Percentiles rank a stretch among this genome's conserved stretches.
These are phyloP conservation scores for Drosophila leonis DNA, from an alignment of 2,888 invertebrate genomes.

Conservation along the genomic window DNA sequence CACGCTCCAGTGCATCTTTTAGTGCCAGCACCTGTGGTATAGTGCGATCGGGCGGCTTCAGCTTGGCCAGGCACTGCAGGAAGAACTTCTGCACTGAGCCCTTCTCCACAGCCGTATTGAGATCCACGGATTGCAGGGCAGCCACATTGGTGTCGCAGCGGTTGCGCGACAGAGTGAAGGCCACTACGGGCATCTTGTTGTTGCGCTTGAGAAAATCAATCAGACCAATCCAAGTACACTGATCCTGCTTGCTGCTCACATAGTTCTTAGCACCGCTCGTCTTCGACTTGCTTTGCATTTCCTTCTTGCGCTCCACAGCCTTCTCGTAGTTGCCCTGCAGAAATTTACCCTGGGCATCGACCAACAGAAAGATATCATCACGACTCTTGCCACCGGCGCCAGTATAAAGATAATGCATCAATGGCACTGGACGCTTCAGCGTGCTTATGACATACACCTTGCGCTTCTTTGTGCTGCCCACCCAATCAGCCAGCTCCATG, in stretches of 20 bases:
- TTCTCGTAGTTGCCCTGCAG: slow-evolving; percentile 88
- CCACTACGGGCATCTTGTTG: slow-evolving; percentile 96
- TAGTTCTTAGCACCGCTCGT: slow-evolving; percentile 44
- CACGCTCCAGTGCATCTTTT: slow-evolving; percentile 90
- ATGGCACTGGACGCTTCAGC: slow-evolving; percentile 95
- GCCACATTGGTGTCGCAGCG: slow-evolving; percentile 87
- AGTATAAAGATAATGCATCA: slow-evolving; percentile 97
- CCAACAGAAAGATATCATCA: slow-evolving; percentile 91
- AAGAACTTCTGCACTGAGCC: slow-evolving; percentile 94
- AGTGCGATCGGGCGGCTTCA: slow-evolving; percentile 94
- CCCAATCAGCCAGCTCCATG: slow-evolving; percentile 97
- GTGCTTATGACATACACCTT: slow-evolving; percentile 98
- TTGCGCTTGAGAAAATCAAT: slow-evolving; percentile 93
- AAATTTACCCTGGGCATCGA: slow-evolving; percentile 91
- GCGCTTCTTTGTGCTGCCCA: slow-evolving; percentile 93
- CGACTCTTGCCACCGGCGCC: slow-evolving; percentile 89
- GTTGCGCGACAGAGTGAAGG: slow-evolving; percentile 94
- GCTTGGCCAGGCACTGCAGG: slow-evolving; percentile 91
- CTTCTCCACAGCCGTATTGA: slow-evolving; percentile 94
- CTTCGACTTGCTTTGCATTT: slow-evolving; percentile 75
- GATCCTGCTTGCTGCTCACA: slow-evolving; percentile 89
- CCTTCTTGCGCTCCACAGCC: slow-evolving; percentile 86
- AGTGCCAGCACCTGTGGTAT: slow-evolving; percentile 94
- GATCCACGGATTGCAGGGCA: slow-evolving; percentile 89
- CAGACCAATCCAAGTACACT: slow-evolving; percentile 92